Evolutionary conservation across 2,797 vertebrate species (phyloP).

Genomic region (Smutsia gigantea): DNA sequence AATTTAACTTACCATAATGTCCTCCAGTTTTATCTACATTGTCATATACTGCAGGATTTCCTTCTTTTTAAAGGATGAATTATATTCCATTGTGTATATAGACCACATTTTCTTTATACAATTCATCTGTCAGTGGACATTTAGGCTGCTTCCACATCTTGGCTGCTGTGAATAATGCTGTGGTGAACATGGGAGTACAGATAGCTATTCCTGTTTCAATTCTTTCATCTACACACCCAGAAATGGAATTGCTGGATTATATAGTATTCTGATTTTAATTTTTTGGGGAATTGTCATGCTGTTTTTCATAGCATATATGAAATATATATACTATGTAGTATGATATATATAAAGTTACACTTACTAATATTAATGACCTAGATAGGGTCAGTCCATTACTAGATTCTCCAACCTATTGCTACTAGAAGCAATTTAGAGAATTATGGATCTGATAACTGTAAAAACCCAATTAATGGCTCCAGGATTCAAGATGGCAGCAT

Average conservation of each 20-base stretch:
- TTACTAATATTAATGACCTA: neutral
- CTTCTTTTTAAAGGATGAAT: neutral
- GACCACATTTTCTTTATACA: neutral
- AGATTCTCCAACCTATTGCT: too few species aligned
- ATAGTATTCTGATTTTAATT: too few species aligned
- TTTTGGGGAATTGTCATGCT: neutral
- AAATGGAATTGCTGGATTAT: neutral
- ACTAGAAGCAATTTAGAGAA: neutral
- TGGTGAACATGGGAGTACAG: too few species aligned
- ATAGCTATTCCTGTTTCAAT: neutral
- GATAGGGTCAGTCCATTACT: neutral
- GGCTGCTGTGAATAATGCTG: neutral
- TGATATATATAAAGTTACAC: neutral
- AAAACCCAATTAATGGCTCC: too few species aligned
- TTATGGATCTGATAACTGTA: neutral
- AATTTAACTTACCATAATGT: too few species aligned
- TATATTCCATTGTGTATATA: rapidly evolving
- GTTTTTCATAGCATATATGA: neutral
- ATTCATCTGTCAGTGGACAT: neutral
- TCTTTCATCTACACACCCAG: too few species aligned
- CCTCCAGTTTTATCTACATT: neutral
- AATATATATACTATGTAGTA: too few species aligned
- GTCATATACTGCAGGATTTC: neutral
- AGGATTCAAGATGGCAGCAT: too few species aligned
- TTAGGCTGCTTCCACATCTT: neutral